These are phyloP conservation scores for Cabera pusaria DNA, from an alignment of 2,888 invertebrate species.

Conservation along the genomic window DNA sequence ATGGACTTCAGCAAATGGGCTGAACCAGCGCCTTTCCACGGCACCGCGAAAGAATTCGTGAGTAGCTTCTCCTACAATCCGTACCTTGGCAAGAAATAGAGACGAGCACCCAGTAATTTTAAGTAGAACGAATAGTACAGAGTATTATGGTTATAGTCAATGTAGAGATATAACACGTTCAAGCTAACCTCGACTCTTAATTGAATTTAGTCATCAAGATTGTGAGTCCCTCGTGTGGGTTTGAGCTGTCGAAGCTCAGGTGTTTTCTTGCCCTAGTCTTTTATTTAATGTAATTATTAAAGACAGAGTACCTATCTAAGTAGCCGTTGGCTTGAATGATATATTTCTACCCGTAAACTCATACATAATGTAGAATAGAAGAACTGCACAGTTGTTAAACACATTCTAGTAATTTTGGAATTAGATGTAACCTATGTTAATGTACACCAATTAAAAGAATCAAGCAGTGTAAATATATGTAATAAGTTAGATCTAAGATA, in stretches of 20 bases:
- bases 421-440: background rate
- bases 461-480: no score
- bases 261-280: constrained; percentile 20
- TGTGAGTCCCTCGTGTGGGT: constrained; percentile 14
- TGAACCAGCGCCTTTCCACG: constrained; percentile 83
- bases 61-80: constrained; percentile 84
- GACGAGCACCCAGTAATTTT: constrained; percentile 41
- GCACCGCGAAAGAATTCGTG: constrained; percentile 84
- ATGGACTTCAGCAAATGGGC: constrained; percentile 96
- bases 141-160: constrained; percentile 31
- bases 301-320: background rate
- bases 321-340: constrained; percentile 18
- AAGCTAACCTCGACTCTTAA: constrained; percentile 22
- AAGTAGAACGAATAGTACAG: constrained; percentile 13
- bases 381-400: constrained; percentile 19
- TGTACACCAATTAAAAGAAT: no score
- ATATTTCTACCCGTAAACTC: constrained; percentile 14
- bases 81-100: constrained; percentile 74
- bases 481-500: no score
- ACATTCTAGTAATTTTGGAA: constrained; percentile 13
- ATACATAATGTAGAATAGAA: constrained; percentile 7
- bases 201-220: constrained; percentile 24
- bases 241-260: constrained; percentile 12
- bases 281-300: constrained; percentile 2
- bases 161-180: constrained; percentile 26